Base-by-base conservation (phyloP, 2,797 vertebrate species). In the Silurus aristotelis region DNA sequence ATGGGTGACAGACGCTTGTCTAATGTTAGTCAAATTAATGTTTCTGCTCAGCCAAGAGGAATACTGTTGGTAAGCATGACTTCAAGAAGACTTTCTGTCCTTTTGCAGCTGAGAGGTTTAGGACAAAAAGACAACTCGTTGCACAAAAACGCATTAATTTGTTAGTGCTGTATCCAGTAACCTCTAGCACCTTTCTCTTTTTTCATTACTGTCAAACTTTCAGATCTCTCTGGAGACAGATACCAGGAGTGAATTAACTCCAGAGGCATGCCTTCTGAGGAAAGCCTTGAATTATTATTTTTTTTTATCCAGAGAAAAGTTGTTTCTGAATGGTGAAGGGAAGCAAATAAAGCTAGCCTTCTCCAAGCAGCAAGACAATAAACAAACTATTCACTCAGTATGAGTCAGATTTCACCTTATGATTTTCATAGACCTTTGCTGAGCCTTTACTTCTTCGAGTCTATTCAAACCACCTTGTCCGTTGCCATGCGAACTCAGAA, bases 401-500 rank as follows among this genome's bases (percentile, higher is more conserved):
- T 75, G 80, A 85, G 77, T 84, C 84, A 82, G 82, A 72, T 72
- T 64, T 86, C 77, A 86, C 82, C 82, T 84, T 72, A 71, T 56
- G 56, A 13, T 77, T 66, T 82, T 66, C 56, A 81, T 84, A 66
- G 75, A 85, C 63, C 76, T 73, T 38, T 64, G 77, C 68, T 55
- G 15, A 60, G 58, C 66, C 66, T 84, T 84, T 85, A 64, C 80
- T 85, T 80, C 48, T 76, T 13, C 56, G n/a, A 68, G 75, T 27
- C 60, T 83, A 83, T 76, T 87, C 86, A 86, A 87, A 48, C 56
- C 46, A 79, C 48, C 58, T 52, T 81, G 64, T 52, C 85, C 58
- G 80, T 88, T 90, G 89, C 89, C 87, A 90, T 88, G 88, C 67
- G 84, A 89, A 88, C 85, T 58, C 67, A 22, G 52, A 76, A 66